Evolutionary conservation across 1,140 invertebrate species (phyloP).

Genomic region (Mesaphorura yosii): DNA sequence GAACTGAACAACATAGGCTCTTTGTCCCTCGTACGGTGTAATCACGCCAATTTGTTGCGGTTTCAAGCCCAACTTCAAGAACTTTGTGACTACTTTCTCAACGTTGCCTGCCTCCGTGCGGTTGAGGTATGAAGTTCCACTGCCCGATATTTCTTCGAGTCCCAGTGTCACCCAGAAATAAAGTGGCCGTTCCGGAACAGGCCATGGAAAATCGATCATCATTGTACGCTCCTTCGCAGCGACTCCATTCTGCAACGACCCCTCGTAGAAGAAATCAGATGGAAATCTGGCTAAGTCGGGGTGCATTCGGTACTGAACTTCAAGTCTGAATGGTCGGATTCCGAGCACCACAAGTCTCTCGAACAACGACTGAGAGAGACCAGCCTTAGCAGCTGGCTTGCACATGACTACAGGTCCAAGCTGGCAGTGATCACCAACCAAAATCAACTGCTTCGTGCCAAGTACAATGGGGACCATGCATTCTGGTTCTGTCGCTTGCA

Average conservation of each 20-base stretch:
- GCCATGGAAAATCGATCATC: constrained; percentile 94
- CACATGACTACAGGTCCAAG: constrained; percentile 98
- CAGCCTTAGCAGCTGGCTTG: constrained; percentile 94
- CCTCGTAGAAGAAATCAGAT: constrained; percentile 99
- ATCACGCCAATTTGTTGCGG: constrained; percentile 99
- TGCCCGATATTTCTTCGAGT: constrained; percentile 96
- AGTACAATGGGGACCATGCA: constrained; percentile 97
- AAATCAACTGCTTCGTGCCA: constrained; percentile 85
- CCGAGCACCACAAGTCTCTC: constrained; percentile 93
- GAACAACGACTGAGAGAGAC: constrained; percentile 93
- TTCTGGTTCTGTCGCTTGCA: constrained; percentile 84
- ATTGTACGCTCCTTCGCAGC: constrained; percentile 87
- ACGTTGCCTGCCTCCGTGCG: constrained; percentile 96
- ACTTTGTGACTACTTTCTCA: constrained; percentile 90
- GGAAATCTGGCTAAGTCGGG: constrained; percentile 94
- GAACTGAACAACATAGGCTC: constrained; percentile 92
- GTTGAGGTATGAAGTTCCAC: constrained; percentile 96
- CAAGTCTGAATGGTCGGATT: constrained; percentile 83
- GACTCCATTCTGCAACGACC: constrained; percentile 95
- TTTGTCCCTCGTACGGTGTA: constrained; percentile 93
- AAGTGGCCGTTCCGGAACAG: constrained; percentile 90
- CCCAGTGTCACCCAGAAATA: constrained; percentile 98
- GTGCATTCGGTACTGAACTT: constrained; percentile 99
- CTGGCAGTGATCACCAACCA: constrained; percentile 98
- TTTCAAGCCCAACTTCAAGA: constrained; percentile 85